Base-by-base conservation (phyloP, 2,113 vertebrate genomes). In the Meriones unguiculatus region DNA sequence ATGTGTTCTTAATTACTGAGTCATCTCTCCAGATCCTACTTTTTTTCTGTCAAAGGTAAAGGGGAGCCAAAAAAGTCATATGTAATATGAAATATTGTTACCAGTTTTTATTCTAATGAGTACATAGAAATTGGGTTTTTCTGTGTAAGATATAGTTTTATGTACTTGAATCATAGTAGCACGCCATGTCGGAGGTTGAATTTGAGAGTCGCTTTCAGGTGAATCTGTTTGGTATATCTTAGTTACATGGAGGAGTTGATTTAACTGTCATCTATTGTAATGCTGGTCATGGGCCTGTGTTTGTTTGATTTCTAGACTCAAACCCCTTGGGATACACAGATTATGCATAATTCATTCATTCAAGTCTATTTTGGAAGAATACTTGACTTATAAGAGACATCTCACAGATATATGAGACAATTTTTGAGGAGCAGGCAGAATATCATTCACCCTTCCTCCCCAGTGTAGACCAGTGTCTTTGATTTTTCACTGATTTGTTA, bases 401-500 rank as follows among this genome's bases (percentile, higher is more conserved):
- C n/a, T 76, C 30, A 57, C 57, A 95, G 89, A 67, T 59, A 59
- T 62, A n/a, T 54, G n/a, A 88, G 38, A 92, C 59, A 81, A 32
- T 67, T 18, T 90, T 57, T 90, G 8, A 54, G 41, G 35, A 67
- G 30, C 12, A 89, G 22, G 41, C 25, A 93, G 76, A 46, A 92
- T 59, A 67, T 54, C 32, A 25, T 76, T 14, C 35, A 86, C 1
- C 1, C 24, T 46, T 82, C 62, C 81, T 12, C n/a, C 7, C 88
- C 3, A 50, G 22, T 73, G 50, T 75, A 84, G 62, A 50, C 8
- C 3, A 52, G 35, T 59, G 78, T 80, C 46, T 90, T 85, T 92
- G 13, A 11, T 96, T 94, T 90, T 76, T 75, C 25, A 72, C 67
- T 92, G 1, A 76, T 84, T 90, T 77, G 17, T n/a, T 94, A n/a